These are phyloP conservation scores for Phyllopteryx taeniolatus DNA, from an alignment of 2,113 vertebrate genomes.

Conservation along the genomic window DNA sequence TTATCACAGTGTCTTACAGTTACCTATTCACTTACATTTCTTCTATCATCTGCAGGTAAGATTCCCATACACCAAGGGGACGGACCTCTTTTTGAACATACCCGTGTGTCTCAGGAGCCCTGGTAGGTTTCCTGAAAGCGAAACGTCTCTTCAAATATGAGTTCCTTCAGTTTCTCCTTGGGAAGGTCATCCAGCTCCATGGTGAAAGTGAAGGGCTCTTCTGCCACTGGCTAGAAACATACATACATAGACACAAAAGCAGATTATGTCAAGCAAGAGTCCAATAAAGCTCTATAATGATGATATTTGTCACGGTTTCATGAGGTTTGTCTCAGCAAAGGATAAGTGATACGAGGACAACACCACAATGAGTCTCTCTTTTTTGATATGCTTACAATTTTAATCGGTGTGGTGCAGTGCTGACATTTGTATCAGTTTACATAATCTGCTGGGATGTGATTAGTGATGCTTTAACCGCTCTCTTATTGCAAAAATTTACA, in stretches of 20 bases:
- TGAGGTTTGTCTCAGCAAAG: neutral
- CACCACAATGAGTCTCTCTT: neutral
- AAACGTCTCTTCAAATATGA: conserved; percentile 85
- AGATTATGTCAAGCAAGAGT: neutral
- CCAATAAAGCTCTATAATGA: neutral
- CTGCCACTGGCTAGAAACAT: conserved; percentile 78
- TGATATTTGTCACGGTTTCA: neutral
- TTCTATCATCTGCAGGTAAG: neutral
- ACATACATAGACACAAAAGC: conserved; percentile 6
- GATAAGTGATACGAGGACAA: neutral
- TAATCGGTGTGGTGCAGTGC: neutral
- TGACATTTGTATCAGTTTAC: neutral
- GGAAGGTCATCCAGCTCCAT: conserved; percentile 88
- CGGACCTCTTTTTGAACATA: conserved; percentile 18
- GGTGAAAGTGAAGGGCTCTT: conserved; percentile 86
- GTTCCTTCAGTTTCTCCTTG: conserved; percentile 87
- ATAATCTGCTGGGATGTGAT: neutral
- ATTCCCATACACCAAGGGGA: neutral
- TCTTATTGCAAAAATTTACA: neutral
- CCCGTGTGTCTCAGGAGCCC: conserved; percentile 70
- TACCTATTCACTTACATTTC: too few species aligned
- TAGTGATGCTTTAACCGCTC: neutral
- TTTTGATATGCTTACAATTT: neutral
- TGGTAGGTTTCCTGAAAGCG: conserved; percentile 81
- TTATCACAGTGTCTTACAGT: too few species aligned